Evolutionary conservation across 1,140 invertebrate genomes (phyloP).

Genomic region (Cotesia typhae): DNA sequence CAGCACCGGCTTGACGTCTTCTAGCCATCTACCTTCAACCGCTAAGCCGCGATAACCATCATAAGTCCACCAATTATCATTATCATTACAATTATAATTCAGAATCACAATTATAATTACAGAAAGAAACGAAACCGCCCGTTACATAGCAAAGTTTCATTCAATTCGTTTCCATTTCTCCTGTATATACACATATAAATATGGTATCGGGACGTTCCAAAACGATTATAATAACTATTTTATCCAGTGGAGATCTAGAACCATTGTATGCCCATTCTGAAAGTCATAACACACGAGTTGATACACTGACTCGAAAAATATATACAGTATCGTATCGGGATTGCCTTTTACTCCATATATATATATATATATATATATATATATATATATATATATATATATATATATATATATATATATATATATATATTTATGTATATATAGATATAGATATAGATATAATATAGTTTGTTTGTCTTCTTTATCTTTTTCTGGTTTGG

Average conservation of each 20-base stretch:
- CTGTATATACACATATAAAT: slow-evolving; percentile 2
- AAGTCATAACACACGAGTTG: slow-evolving; percentile 62
- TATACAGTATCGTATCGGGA: slow-evolving; percentile 46
- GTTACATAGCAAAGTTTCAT: too few relatives aligned
- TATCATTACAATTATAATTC: too few relatives aligned
- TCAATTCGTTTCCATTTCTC: too few relatives aligned
- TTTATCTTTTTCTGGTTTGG: too few relatives aligned
- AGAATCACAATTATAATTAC: too few relatives aligned
- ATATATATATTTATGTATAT: not conserved
- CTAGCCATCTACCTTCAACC: slow-evolving; percentile 33
- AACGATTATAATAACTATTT: slow-evolving; percentile 68
- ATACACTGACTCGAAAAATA: slow-evolving; percentile 55
- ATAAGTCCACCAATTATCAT: too few relatives aligned
- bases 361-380: not conserved
- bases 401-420: not conserved
- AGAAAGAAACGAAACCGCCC: too few relatives aligned
- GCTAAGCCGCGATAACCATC: not conserved
- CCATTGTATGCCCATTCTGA: slow-evolving; percentile 66
- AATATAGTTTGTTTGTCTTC: too few relatives aligned
- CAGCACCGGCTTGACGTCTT: not conserved
- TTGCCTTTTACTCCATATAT: slow-evolving; percentile 15
- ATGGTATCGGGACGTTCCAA: slow-evolving; percentile 42
- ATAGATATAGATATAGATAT: not conserved
- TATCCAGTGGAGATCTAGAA: slow-evolving; percentile 64
- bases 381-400: not conserved